Evolutionary conservation across 2,113 vertebrate species (phyloP).

Genomic region (Alethe castanea): DNA sequence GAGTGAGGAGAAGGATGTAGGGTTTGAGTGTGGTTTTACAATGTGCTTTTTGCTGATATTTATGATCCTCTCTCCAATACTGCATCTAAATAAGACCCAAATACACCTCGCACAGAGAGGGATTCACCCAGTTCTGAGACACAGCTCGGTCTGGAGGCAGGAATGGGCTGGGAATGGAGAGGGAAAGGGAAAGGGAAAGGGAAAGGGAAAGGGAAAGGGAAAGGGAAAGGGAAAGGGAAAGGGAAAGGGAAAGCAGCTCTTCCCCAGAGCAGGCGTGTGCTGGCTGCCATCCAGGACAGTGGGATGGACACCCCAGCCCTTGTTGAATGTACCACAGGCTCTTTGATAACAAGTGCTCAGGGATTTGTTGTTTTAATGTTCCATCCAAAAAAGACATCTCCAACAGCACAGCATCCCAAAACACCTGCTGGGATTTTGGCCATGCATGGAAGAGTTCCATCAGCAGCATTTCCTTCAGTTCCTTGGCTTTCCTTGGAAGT

Average conservation of each 20-base stretch:
- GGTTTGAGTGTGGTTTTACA: neutral
- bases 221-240: neutral
- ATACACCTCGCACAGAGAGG: too few species aligned
- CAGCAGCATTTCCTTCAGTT: conserved; percentile 35
- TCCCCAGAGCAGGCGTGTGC: neutral
- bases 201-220: neutral
- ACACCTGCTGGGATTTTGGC: conserved; percentile 61
- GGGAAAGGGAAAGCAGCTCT: neutral
- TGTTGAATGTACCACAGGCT: conserved; percentile 47
- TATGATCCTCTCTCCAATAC: neutral
- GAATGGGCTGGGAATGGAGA: neutral
- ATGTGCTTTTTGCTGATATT: neutral
- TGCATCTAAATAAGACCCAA: neutral
- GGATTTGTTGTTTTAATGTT: conserved; percentile 65
- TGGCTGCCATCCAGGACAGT: conserved; percentile 48
- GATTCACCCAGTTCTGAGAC: neutral
- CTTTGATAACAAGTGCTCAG: conserved; percentile 62
- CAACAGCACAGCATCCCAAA: neutral
- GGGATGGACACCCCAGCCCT: conserved; percentile 53
- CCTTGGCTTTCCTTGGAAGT: conserved; percentile 53
- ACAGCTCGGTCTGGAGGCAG: neutral
- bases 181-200: neutral
- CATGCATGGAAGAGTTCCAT: conserved; percentile 49
- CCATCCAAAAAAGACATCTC: conserved; percentile 62
- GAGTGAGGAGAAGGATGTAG: neutral